Conservation (phyloP, 2,113 vertebrate species). For the Sturnus vulgaris region DNA sequence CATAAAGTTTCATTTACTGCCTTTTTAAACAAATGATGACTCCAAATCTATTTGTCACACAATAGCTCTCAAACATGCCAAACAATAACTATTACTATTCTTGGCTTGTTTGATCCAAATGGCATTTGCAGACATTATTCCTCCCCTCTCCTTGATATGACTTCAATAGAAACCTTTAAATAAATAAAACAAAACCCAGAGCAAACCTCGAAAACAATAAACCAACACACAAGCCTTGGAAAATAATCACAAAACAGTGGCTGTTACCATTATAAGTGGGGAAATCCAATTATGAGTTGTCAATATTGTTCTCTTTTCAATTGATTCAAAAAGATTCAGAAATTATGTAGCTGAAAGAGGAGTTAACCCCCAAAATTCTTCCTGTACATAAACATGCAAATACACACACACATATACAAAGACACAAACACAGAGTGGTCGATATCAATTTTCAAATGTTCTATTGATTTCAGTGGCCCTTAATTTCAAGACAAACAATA, state of each 20-base stretch:
- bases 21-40: conserved; percentile 72
- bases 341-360: conserved; percentile 5
- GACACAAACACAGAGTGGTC: conserved; percentile 40
- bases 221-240: not conserved
- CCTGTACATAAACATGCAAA: not conserved
- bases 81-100: conserved; percentile 54
- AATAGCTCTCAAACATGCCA: conserved; percentile 49
- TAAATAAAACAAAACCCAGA: conserved; percentile 49
- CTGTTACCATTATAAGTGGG: conserved; percentile 30
- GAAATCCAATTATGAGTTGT: conserved; percentile 65
- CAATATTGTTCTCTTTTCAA: conserved; percentile 51
- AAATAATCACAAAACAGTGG: conserved; percentile 49
- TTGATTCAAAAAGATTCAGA: conserved; percentile 37
- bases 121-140: conserved; percentile 46
- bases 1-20: conserved; percentile 71
- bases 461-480: conserved; percentile 72
- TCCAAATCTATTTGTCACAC: conserved; percentile 71
- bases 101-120: conserved; percentile 55
- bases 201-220: conserved; percentile 33
- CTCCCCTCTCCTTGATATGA: conserved; percentile 2
- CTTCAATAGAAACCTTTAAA: conserved; percentile 56
- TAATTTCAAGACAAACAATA: conserved; percentile 76
- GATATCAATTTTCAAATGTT: conserved; percentile 75
- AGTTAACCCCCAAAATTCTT: not conserved
- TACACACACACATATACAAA: not conserved